Evolutionary conservation across 2,113 vertebrate genomes (phyloP), one percentile per base, ranked within the genome.

Genomic region (Uria lomvia): DNA sequence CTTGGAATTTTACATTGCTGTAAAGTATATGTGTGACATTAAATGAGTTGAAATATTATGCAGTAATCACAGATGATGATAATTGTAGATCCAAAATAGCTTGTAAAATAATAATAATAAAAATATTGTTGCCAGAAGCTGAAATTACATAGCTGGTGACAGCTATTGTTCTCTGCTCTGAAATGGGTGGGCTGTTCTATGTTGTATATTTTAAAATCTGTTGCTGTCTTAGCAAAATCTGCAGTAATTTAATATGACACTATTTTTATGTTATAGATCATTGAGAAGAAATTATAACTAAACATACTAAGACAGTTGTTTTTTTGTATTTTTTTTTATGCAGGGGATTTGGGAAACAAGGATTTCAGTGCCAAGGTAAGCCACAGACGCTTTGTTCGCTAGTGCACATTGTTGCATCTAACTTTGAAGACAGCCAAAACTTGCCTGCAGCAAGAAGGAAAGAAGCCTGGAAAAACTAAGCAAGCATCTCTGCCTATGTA

Each of bases 291-390:
- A 70, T 70, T 30, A 24, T n/a, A 77, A 43, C 62, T 70, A 59
- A 95, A 56, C 34, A 55, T 93, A 65, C 94, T 98, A 96, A 98
- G 71, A 84, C 26, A 17, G 15, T 94, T 22, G 86, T 87, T 78
- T 49, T 91, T 87, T 85, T 42, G 40, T 97, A 82, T 82, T 77
- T 30, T 94, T 94, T 96, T 95, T 86, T 38, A 71, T 96, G 55
- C 98, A 98, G 98, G 98, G 98, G 98, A 63, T 98, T 98, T 98
- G 98, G 98, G 72, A 98, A 98, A 87, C 98, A 98, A 98, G 98
- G 98, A 97, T 98, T 98, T 96, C 98, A 98, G 96, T 98, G 98
- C 97, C 98, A 98, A 98, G 98, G 98, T 98, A 98, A 98, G 98
- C 87, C 92, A 62, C 71, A 23, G 21, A 58, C 34, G 49, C 21